A percentile compares a stretch with the other conserved stretches of the same genome.
Conservation (phyloP, 2,113 vertebrate species). For the Dicrurus megarhynchus region DNA sequence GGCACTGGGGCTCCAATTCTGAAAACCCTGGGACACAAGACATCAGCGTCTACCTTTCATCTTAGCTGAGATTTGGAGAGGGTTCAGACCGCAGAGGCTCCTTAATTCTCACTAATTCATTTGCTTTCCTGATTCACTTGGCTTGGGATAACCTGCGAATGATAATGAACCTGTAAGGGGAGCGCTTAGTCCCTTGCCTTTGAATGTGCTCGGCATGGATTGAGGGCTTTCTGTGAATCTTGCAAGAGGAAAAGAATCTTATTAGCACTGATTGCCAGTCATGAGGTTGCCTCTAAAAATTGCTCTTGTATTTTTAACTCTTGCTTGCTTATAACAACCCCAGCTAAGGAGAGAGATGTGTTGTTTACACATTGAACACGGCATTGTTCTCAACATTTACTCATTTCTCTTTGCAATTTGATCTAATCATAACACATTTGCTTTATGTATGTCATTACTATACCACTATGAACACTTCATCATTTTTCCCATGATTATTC, state of each 20-base stretch:
- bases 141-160: slow-evolving; percentile 96
- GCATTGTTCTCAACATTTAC: slow-evolving; percentile 35
- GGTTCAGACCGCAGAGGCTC: slow-evolving; percentile 94
- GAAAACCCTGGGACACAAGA: slow-evolving; percentile 84
- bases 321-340: slow-evolving; percentile 62
- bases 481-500: slow-evolving; percentile 53
- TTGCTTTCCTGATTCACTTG: slow-evolving; percentile 98
- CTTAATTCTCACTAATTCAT: slow-evolving; percentile 99
- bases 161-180: slow-evolving; percentile 93
- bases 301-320: slow-evolving; percentile 80
- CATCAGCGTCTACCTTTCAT: slow-evolving; percentile 92
- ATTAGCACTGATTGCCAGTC: slow-evolving; percentile 90
- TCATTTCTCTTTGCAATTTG: slow-evolving; percentile 32
- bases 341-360: not conserved
- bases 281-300: slow-evolving; percentile 80
- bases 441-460: slow-evolving; percentile 45
- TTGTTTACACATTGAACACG: not conserved
- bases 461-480: slow-evolving; percentile 23
- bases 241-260: slow-evolving; percentile 87
- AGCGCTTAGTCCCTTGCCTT: slow-evolving; percentile 90
- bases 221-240: slow-evolving; percentile 92
- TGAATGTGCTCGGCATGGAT: slow-evolving; percentile 96
- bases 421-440: slow-evolving; percentile 54
- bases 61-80: slow-evolving; percentile 95
- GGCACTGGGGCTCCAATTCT: slow-evolving; percentile 77